Conservation (phyloP, 1,140 invertebrate genomes). For the Zaprionus kolodkinae region DNA sequence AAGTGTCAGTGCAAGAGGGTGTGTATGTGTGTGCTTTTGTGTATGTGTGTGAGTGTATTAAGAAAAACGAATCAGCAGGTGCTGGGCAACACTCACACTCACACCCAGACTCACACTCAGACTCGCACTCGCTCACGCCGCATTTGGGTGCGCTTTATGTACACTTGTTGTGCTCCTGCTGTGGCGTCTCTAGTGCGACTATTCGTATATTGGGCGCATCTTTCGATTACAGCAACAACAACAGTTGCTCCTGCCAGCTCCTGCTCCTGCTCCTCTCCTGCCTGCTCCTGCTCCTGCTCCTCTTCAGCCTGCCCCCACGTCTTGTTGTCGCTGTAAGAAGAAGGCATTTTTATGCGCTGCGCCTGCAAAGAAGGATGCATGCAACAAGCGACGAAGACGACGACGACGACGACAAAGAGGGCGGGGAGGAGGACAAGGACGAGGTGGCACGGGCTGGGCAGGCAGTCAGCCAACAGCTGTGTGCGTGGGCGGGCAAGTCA, state of each 20-base stretch:
- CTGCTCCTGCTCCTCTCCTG: conserved; percentile 10
- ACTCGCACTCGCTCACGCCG: conserved; percentile 3
- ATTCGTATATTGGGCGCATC: conserved; percentile 65
- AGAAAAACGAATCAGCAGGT: conserved; percentile 71
- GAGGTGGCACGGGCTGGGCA: background rate
- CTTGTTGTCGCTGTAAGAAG: conserved; percentile 68
- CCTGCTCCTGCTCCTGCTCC: conserved; percentile 23
- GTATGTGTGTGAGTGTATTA: conserved; percentile 49
- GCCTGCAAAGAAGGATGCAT: conserved; percentile 64
- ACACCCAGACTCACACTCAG: conserved; percentile 5
- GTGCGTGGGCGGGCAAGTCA: conserved; percentile 33
- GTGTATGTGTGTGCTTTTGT: conserved; percentile 30
- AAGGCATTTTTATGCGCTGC: conserved; percentile 76
- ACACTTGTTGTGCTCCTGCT: conserved; percentile 32
- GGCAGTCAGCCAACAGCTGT: conserved; percentile 51
- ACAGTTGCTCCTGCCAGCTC: conserved; percentile 9
- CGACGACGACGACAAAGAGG: conserved; percentile 26
- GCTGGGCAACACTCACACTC: conserved; percentile 64
- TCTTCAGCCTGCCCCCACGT: background rate
- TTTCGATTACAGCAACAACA: conserved; percentile 77
- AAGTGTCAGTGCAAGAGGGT: conserved; percentile 35
- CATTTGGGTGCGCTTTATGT: conserved; percentile 46
- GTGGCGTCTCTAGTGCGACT: conserved; percentile 22
- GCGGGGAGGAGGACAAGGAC: conserved; percentile 9
- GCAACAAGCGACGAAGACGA: conserved; percentile 67